These are phyloP conservation scores for Leptonema lineaticorne DNA, from an alignment of 1,140 invertebrate species.

Conservation along the genomic window DNA sequence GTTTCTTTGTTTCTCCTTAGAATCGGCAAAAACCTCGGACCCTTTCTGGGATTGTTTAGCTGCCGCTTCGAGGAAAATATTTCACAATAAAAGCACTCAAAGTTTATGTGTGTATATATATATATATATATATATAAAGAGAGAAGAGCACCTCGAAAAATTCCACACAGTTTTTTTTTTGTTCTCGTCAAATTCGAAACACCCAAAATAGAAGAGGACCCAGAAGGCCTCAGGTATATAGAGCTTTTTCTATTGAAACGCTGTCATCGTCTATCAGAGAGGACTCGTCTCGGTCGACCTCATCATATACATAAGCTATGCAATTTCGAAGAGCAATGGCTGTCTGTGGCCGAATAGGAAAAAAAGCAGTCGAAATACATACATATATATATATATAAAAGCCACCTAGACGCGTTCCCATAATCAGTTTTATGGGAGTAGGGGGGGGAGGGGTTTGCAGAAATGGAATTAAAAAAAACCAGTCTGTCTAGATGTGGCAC, in stretches of 20 bases:
- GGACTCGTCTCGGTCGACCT: background rate
- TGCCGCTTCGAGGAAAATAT: slow-evolving; percentile 10
- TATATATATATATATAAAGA: too few relatives aligned
- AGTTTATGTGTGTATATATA: too few relatives aligned
- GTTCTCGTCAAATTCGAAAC: background rate
- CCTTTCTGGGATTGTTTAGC: background rate
- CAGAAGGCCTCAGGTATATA: slow-evolving; percentile 1
- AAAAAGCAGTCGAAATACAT: too few relatives aligned
- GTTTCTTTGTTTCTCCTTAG: slow-evolving; percentile 12
- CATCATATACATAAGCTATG: background rate
- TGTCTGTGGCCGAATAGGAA: too few relatives aligned
- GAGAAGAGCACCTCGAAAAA: slow-evolving; percentile 15
- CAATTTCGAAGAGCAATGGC: too few relatives aligned
- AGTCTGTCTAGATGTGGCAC: too few relatives aligned
- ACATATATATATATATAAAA: background rate
- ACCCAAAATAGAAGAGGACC: background rate
- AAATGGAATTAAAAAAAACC: too few relatives aligned
- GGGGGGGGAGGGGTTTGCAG: too few relatives aligned
- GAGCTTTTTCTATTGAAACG: background rate
- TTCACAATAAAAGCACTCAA: slow-evolving; percentile 13
- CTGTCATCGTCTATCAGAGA: slow-evolving; percentile 7
- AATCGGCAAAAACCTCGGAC: background rate
- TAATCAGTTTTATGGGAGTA: background rate
- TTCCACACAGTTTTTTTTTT: slow-evolving; percentile 13
- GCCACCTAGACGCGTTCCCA: background rate